Evolutionary conservation across 2,797 vertebrate genomes (phyloP).

Genomic region (Tadarida brasiliensis): DNA sequence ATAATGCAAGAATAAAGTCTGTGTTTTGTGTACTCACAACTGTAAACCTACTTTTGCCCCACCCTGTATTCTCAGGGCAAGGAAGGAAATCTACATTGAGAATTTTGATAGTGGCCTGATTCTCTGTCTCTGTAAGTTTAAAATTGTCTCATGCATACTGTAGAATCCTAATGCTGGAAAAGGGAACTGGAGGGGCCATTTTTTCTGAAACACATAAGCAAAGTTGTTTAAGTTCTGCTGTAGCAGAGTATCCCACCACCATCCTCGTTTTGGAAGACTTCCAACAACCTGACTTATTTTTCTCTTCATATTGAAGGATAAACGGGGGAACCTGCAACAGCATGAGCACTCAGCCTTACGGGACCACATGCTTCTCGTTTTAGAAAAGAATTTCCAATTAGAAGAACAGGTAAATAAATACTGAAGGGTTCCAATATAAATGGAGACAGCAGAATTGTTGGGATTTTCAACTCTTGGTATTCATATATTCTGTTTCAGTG

Average conservation of each 20-base stretch:
- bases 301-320: conserved; percentile 85
- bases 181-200: background rate
- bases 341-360: conserved; percentile 91
- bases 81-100: background rate
- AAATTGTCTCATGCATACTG: background rate
- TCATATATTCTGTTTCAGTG: background rate
- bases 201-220: background rate
- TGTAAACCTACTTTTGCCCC: background rate
- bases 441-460: background rate
- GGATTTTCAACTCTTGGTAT: background rate
- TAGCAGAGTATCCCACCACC: too few species aligned
- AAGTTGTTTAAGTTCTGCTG: background rate
- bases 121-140: conserved; percentile 5
- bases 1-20: background rate
- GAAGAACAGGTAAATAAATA: conserved; percentile 90
- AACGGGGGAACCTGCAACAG: conserved; percentile 89
- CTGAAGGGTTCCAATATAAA: background rate
- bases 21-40: background rate
- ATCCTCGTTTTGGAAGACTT: conserved; percentile 33
- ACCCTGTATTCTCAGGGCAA: background rate
- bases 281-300: conserved; percentile 33
- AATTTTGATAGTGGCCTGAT: background rate
- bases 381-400: conserved; percentile 91
- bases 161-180: background rate
- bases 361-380: conserved; percentile 93